These are phyloP conservation scores for Scaptomyza graminum DNA, from an alignment of 1,140 invertebrate species.

Conservation along the genomic window DNA sequence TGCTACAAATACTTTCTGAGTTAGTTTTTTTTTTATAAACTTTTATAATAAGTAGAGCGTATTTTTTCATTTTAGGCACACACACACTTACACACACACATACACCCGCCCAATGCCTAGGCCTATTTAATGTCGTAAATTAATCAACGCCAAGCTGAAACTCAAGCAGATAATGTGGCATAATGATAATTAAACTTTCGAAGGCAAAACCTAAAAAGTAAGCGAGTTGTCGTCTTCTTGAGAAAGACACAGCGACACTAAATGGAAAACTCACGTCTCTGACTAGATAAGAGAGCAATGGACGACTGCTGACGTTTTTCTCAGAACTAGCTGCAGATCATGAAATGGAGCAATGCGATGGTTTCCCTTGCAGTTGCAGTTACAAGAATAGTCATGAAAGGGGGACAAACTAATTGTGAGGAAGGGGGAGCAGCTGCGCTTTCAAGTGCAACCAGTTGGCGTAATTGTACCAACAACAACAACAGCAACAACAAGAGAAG, in stretches of 20 bases:
- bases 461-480: conserved; percentile 32
- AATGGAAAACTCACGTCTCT: conserved; percentile 45
- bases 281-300: conserved; percentile 52
- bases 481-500: conserved; percentile 27
- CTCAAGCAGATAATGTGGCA: conserved; percentile 49
- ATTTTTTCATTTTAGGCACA: conserved; percentile 19
- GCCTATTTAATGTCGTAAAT: conserved; percentile 50
- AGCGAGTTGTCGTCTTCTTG: conserved; percentile 53
- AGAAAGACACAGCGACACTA: conserved; percentile 53
- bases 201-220: conserved; percentile 37
- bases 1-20: not conserved
- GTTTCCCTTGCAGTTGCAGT: not conserved
- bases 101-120: conserved; percentile 7
- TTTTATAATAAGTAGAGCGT: conserved; percentile 15
- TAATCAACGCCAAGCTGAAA: conserved; percentile 47
- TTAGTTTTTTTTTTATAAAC: not conserved
- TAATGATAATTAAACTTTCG: conserved; percentile 74
- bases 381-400: conserved; percentile 2
- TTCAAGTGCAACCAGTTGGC: conserved; percentile 21
- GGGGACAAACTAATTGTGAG: not conserved
- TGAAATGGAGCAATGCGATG: conserved; percentile 45
- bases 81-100: conserved; percentile 14
- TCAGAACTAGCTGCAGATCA: conserved; percentile 45
- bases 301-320: conserved; percentile 35
- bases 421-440: conserved; percentile 7